These are phyloP conservation scores for Mystacides longicornis DNA, from an alignment of 2,888 invertebrate species.

Conservation along the genomic window DNA sequence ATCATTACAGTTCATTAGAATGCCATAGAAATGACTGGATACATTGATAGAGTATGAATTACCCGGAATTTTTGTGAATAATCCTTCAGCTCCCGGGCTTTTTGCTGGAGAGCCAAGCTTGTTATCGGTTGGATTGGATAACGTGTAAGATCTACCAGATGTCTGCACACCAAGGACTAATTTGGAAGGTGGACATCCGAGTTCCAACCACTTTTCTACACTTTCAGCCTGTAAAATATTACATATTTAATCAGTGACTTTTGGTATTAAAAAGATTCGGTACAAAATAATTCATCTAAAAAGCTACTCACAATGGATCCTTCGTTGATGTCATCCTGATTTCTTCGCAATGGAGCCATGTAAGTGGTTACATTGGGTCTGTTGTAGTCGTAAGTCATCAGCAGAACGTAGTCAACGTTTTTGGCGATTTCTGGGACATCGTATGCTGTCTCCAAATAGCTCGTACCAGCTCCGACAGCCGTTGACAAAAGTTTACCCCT, in stretches of 20 bases:
- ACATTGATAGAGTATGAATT: too few species aligned
- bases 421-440: conserved; percentile 36
- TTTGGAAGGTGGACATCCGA: conserved; percentile 34
- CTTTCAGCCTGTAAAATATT: conserved; percentile 30
- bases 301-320: conserved; percentile 21
- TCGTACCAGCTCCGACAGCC: conserved; percentile 40
- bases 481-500: conserved; percentile 38
- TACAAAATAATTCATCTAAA: neutral
- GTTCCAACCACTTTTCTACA: conserved; percentile 34
- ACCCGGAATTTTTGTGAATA: conserved; percentile 29
- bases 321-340: conserved; percentile 25
- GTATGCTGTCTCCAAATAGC: conserved; percentile 35
- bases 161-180: conserved; percentile 39
- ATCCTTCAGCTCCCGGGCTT: conserved; percentile 27
- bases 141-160: conserved; percentile 37
- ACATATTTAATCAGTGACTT: neutral
- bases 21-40: too few species aligned
- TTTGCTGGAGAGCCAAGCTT: conserved; percentile 31
- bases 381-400: conserved; percentile 48
- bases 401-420: conserved; percentile 39
- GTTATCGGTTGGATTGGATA: conserved; percentile 28
- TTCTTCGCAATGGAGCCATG: conserved; percentile 34
- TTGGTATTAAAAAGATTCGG: too few species aligned
- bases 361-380: conserved; percentile 33
- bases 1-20: too few species aligned